Percentiles rank a stretch among this genome's conserved stretches.
Evolutionary conservation across 2,113 vertebrate species (phyloP).

Genomic region (Symphodus melops): DNA sequence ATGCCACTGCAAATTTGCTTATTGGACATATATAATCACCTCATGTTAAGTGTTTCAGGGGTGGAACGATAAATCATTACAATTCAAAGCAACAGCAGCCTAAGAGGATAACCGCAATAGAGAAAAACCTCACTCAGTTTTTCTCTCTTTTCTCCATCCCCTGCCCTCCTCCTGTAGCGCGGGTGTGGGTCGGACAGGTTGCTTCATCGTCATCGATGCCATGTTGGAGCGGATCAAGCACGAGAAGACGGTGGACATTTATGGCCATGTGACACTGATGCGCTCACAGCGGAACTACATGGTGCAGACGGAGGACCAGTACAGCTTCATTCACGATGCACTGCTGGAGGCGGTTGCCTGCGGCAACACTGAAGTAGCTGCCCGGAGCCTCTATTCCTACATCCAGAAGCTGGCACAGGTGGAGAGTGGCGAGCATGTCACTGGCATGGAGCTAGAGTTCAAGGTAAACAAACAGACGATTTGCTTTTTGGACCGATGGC

Average conservation of each 20-base stretch:
- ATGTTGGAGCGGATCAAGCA: slow-evolving; percentile 98
- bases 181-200: slow-evolving; percentile 94
- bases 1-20: slow-evolving; percentile 19
- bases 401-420: slow-evolving; percentile 97
- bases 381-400: slow-evolving; percentile 94
- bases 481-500: background rate
- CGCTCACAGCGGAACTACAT: slow-evolving; percentile 97
- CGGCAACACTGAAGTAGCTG: slow-evolving; percentile 96
- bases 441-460: slow-evolving; percentile 98
- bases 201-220: slow-evolving; percentile 98
- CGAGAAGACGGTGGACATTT: slow-evolving; percentile 97
- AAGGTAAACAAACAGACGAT: slow-evolving; percentile 83
- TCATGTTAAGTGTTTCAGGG: background rate
- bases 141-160: no score
- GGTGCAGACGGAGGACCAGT: slow-evolving; percentile 99
- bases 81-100: background rate
- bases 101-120: background rate
- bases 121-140: no score
- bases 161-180: slow-evolving; percentile 79
- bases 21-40: slow-evolving; percentile 14
- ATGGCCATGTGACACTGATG: slow-evolving; percentile 98
- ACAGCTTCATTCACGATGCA: slow-evolving; percentile 98
- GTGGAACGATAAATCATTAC: slow-evolving; percentile 8
- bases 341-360: slow-evolving; percentile 97
- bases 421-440: slow-evolving; percentile 93